Evolutionary conservation across 1,140 invertebrate species (phyloP), one percentile per base, ranked within the genome.

Genomic region (Doryteuthis pealeii): DNA sequence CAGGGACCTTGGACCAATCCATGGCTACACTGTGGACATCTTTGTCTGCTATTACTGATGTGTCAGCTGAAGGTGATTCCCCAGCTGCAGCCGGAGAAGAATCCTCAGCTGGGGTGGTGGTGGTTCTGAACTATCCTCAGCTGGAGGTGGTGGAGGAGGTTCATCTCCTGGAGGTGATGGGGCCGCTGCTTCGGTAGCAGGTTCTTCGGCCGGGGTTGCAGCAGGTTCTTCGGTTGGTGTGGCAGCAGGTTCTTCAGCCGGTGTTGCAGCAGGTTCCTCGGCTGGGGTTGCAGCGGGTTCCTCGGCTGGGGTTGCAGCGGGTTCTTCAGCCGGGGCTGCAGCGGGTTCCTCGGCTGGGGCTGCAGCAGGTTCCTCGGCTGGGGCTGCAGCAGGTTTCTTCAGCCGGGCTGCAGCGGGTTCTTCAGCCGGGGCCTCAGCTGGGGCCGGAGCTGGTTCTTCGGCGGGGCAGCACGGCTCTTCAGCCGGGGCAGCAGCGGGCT

Each of bases 1-100:
- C 76, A 43, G 74, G 69, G 12, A 73, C 45, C 5, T 43, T 22
- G 15, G 76, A 75, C 74, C 73, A 75, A 40, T 75, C 71, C 69
- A 72, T 67, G 28, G 69, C 71, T 18, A 40, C 35, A 40, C 4
- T 40, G 3, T 40, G 35, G 35, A 10, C 35, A 40, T 10, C 35
- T 40, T n/a, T n/a, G n/a, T n/a, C n/a, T 40, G 35, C 35, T 40
- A 10, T 3, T 0, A 22, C 26, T 15, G 18, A 12, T 6, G 54
- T 62, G 5, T 8, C 54, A n/a, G 18, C 26, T 28, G 54, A 8
- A n/a, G 18, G 5, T n/a, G 54, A 6, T 62, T 62, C 54, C 26
- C 5, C 22, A 22, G 18, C 12, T 22, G 54, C 54, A 62, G 18
- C 54, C 6, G 54, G 54, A 5, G 54, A 62, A 14, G 54, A 62